Conservation (phyloP, 2,888 invertebrate genomes). For the Odontomyia ornata region DNA sequence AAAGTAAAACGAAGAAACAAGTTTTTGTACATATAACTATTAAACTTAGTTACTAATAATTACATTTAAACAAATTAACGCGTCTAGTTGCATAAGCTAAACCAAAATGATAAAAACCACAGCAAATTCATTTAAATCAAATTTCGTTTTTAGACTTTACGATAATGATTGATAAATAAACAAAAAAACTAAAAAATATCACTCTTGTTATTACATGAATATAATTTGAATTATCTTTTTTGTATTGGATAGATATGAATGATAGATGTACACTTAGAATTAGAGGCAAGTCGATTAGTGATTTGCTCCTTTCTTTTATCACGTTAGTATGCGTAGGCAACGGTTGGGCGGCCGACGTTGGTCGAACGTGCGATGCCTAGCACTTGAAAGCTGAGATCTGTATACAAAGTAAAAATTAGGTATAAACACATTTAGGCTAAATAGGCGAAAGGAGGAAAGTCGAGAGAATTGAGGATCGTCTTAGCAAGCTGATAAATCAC, state of each 20-base stretch:
- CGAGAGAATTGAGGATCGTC: constrained; percentile 3
- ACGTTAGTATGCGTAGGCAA: background rate
- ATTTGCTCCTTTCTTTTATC: constrained; percentile 9
- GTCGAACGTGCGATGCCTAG: no score
- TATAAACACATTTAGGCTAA: background rate
- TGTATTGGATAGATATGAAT: background rate
- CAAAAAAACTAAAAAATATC: constrained; percentile 8
- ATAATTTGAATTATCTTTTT: background rate
- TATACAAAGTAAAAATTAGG: background rate
- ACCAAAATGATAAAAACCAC: constrained; percentile 45
- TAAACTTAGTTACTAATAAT: constrained; percentile 29
- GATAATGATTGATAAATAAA: background rate
- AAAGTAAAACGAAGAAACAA: background rate
- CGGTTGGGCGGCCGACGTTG: background rate
- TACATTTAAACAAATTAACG: constrained; percentile 29
- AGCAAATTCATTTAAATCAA: constrained; percentile 42
- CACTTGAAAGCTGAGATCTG: background rate
- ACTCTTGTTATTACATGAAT: constrained; percentile 28
- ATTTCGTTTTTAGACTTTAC: constrained; percentile 31
- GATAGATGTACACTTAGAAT: background rate
- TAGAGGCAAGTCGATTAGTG: background rate
- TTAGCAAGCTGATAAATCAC: constrained; percentile 10
- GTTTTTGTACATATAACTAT: constrained; percentile 44
- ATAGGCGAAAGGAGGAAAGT: background rate
- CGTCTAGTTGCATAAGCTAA: constrained; percentile 48